phyloP scores from a whole-genome alignment of 2,888 invertebrate species.

The Brachycybe producta region DNA sequence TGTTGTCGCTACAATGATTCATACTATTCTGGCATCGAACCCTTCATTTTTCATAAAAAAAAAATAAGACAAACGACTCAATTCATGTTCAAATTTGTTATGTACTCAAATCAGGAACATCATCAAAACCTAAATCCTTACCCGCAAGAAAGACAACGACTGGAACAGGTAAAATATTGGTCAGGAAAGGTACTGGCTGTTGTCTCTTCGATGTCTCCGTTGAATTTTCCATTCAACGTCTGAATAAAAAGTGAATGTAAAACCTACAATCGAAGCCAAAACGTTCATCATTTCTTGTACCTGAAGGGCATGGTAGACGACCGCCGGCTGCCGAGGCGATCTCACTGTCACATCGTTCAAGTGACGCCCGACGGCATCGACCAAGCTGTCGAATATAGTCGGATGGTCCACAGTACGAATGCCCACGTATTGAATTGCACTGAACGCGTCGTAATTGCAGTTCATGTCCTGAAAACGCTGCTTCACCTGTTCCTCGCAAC shows the following conservation, averaged over 20 bases:
- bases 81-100: too few relatives aligned
- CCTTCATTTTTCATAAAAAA: conserved; percentile 25
- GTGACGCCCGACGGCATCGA: too few relatives aligned
- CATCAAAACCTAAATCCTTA: too few relatives aligned
- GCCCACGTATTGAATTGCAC: conserved; percentile 44
- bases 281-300: conserved; percentile 30
- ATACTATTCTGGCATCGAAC: conserved; percentile 32
- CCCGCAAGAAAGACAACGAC: conserved; percentile 58
- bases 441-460: conserved; percentile 54
- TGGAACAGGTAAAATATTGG: conserved; percentile 63
- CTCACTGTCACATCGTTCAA: too few relatives aligned
- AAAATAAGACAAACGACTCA: not conserved
- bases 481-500: too few relatives aligned
- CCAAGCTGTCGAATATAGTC: too few relatives aligned
- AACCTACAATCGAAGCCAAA: not conserved
- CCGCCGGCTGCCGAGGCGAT: conserved; percentile 50
- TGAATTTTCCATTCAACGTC: conserved; percentile 60
- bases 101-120: not conserved
- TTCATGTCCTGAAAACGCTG: conserved; percentile 48
- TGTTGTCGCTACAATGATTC: conserved; percentile 32
- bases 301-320: conserved; percentile 54
- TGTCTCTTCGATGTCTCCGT: conserved; percentile 48
- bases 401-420: too few relatives aligned
- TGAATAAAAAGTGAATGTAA: conserved; percentile 28
- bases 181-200: conserved; percentile 54